Base-by-base conservation (phyloP, 2,888 invertebrate genomes). In the Lepetodrilus schrolli region DNA sequence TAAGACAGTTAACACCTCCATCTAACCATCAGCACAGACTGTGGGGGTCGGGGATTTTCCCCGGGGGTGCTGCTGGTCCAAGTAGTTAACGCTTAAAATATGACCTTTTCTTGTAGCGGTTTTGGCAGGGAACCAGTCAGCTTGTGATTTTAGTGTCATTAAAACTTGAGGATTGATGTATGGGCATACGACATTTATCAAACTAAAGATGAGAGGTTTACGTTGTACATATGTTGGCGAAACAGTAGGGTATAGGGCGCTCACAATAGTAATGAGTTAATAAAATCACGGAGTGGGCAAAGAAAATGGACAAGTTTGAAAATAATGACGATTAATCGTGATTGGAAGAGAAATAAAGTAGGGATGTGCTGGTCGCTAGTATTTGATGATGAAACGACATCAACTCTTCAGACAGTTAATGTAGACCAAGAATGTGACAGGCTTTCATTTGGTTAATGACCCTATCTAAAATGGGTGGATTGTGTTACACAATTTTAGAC, bases 1-100 rank as follows among this genome's bases (percentile, higher is more conserved):
- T 58, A 58, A 58, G 58, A 58, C 58, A 58, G 30, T 58, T 58
- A 58, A 58, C 58, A 58, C 58, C 58, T 30, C 58, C 58, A 58
- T 58, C 17, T 58, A 34, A 58, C 58, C 58, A 58, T 58, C 58
- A 58, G 58, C 13, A 26, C 58, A 30, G 30, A 17, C 58, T n/a
- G 58, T 58, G 58, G 58, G 58, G 58, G 58, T 58, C 58, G 17
- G 58, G 58, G n/a, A 23, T 58, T 43, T n/a, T n/a, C n/a, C 43
- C 43, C 43, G n/a, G 8, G 43, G 43, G n/a, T 13, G 43, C 58
- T 30, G 26, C 58, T 58, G 58, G 58, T 26, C 2, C 17, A 34
- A 17, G 34, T 58, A 58, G 58, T 58, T 58, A 58, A 30, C 58
- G 34, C 30, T 58, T 23, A 30, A 30, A 58, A 30, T 30, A 58